Percentiles rank a stretch among this genome's conserved stretches.
phyloP scores from a whole-genome alignment of 2,888 invertebrate species.

The Alviniconcha strummeri region DNA sequence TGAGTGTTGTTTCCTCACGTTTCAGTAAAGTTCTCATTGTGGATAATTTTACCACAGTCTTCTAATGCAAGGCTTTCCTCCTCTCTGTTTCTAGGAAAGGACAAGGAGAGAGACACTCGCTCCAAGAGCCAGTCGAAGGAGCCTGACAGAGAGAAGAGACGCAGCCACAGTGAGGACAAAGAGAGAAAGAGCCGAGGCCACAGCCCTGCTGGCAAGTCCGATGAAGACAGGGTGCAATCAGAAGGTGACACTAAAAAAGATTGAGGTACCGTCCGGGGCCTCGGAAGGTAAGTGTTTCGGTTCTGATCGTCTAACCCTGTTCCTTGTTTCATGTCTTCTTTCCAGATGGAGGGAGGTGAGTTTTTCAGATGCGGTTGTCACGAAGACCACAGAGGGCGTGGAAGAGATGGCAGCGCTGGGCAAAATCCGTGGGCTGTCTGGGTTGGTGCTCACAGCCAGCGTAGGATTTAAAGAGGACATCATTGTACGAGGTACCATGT shows the following conservation, averaged over 20 bases:
- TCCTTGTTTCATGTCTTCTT: conserved; percentile 15
- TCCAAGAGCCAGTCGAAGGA: conserved; percentile 20
- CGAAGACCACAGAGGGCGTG: background rate
- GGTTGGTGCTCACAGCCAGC: background rate
- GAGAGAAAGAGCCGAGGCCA: background rate
- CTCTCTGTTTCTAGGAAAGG: background rate
- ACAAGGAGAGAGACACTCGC: background rate
- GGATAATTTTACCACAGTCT: too few relatives aligned
- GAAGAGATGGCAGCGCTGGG: background rate
- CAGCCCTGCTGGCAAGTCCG: conserved; percentile 5
- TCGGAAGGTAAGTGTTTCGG: conserved; percentile 21
- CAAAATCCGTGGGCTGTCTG: background rate
- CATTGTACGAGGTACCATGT: conserved; percentile 25
- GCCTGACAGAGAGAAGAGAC: conserved; percentile 9
- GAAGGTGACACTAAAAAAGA: conserved; percentile 35
- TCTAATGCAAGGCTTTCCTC: too few relatives aligned
- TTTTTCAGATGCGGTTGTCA: background rate
- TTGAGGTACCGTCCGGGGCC: conserved; percentile 32
- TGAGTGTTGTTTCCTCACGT: too few relatives aligned
- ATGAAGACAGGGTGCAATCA: conserved; percentile 18
- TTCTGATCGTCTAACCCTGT: background rate
- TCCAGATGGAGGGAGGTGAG: conserved; percentile 17
- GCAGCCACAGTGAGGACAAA: conserved; percentile 1
- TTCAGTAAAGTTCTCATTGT: too few relatives aligned
- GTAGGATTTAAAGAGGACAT: conserved; percentile 2